Percentiles rank a stretch among this genome's conserved stretches.
Evolutionary conservation across 2,113 vertebrate species (phyloP).

Genomic region (Gasterosteus aculeatus): DNA sequence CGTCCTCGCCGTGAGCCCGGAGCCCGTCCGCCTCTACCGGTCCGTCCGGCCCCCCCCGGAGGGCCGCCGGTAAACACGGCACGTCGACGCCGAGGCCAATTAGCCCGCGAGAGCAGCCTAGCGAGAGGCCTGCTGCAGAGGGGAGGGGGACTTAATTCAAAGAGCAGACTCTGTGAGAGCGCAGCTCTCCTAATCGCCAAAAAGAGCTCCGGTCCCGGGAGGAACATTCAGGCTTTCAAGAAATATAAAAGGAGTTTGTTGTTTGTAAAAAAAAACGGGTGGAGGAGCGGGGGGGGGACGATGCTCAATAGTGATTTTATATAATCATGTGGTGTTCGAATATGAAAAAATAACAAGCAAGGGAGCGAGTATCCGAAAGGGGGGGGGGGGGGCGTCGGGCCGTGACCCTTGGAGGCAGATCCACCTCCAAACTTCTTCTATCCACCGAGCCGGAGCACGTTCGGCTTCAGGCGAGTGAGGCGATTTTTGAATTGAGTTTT

Average conservation of each 20-base stretch:
- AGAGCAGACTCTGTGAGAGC: constrained; percentile 67
- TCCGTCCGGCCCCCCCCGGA: constrained; percentile 55
- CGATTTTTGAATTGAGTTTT: constrained; percentile 11
- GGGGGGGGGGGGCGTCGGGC: constrained; percentile 10
- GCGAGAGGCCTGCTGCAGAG: constrained; percentile 36
- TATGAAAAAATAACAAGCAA: constrained; percentile 43
- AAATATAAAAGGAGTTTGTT: constrained; percentile 63
- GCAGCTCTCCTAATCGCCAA: constrained; percentile 73
- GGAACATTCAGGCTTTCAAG: constrained; percentile 62
- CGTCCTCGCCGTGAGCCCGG: constrained; percentile 42
- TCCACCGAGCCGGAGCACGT: neutral
- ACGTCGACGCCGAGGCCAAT: constrained; percentile 74
- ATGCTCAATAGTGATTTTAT: constrained; percentile 46
- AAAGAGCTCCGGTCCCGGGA: constrained; percentile 69
- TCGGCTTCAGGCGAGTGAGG: neutral
- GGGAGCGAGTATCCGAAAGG: constrained; percentile 18
- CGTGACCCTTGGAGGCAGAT: constrained; percentile 38
- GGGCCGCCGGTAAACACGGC: constrained; percentile 68
- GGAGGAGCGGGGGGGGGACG: neutral
- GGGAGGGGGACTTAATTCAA: constrained; percentile 76
- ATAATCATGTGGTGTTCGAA: constrained; percentile 40
- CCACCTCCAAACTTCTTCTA: constrained; percentile 31
- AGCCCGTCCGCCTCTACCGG: constrained; percentile 47
- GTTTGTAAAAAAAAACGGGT: constrained; percentile 35
- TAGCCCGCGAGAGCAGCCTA: constrained; percentile 66